A percentile compares a stretch with the other conserved stretches of the same genome.
These are phyloP conservation scores for Cantharis rustica DNA, from an alignment of 2,888 invertebrate species.

Conservation along the genomic window DNA sequence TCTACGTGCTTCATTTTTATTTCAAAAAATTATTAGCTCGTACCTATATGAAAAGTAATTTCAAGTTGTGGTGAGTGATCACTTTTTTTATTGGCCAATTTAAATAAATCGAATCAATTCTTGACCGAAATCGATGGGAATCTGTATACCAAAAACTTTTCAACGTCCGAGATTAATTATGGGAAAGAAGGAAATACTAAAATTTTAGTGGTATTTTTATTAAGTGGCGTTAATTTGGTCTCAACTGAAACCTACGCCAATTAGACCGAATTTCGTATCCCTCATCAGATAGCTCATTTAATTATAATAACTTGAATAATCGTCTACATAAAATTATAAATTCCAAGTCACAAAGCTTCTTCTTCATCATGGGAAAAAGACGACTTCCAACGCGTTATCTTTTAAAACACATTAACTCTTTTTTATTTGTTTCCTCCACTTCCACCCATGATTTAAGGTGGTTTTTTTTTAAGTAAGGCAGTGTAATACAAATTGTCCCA, in stretches of 20 bases:
- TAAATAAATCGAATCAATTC: neutral
- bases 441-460: slow-evolving; percentile 49
- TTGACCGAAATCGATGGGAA: neutral
- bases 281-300: slow-evolving; percentile 52
- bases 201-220: neutral
- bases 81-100: neutral
- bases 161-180: neutral
- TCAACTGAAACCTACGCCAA: slow-evolving; percentile 36
- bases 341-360: slow-evolving; percentile 35
- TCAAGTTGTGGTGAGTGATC: neutral
- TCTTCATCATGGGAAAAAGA: slow-evolving; percentile 45
- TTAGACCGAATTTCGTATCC: slow-evolving; percentile 49
- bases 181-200: neutral
- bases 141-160: neutral
- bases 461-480: slow-evolving; percentile 56
- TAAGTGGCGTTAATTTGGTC: neutral
- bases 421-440: slow-evolving; percentile 43
- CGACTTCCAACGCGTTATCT: slow-evolving; percentile 21
- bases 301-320: slow-evolving; percentile 46
- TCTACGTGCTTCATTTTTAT: neutral
- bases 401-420: slow-evolving; percentile 38
- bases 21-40: neutral
- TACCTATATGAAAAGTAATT: neutral
- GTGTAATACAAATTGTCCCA: slow-evolving; percentile 56
- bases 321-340: slow-evolving; percentile 47